Conservation (phyloP, 2,797 vertebrate genomes). For the Mareca strepera region DNA sequence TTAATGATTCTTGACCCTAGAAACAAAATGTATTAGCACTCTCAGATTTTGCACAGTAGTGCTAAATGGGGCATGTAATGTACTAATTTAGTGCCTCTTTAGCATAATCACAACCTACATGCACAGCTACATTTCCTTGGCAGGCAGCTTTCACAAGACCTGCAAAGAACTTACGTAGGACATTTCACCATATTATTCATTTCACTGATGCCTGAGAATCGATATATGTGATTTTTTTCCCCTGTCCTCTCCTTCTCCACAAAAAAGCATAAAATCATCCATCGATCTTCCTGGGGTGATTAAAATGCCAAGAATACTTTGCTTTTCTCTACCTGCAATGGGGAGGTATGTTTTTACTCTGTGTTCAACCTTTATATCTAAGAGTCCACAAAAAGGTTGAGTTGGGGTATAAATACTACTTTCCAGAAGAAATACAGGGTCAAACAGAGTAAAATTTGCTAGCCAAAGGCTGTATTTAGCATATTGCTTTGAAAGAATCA, state of each 20-base stretch:
- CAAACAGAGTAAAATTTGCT: not conserved
- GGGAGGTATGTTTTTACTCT: not conserved
- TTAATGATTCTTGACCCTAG: constrained; percentile 81
- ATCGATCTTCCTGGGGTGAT: constrained; percentile 30
- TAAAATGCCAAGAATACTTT: constrained; percentile 10
- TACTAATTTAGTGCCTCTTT: constrained; percentile 81
- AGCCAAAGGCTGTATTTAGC: not conserved
- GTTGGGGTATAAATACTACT: not conserved
- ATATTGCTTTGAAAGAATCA: not conserved
- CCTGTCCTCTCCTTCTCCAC: not conserved
- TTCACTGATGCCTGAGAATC: constrained; percentile 41
- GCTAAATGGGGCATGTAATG: constrained; percentile 81
- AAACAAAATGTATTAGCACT: constrained; percentile 82
- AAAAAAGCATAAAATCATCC: constrained; percentile 26
- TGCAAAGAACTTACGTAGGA: constrained; percentile 51
- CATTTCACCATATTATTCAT: constrained; percentile 39
- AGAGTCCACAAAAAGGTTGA: not conserved
- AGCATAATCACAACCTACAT: constrained; percentile 74
- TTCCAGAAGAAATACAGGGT: not conserved
- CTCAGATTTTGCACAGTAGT: constrained; percentile 77
- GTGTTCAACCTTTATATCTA: not conserved
- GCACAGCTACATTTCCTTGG: constrained; percentile 54
- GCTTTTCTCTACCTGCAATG: not conserved
- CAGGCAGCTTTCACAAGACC: constrained; percentile 55
- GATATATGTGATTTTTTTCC: constrained; percentile 13